A percentile compares a stretch with the other conserved stretches of the same genome.
phyloP scores from a whole-genome alignment of 2,113 vertebrate genomes.

The Rhodinocichla rosea region DNA sequence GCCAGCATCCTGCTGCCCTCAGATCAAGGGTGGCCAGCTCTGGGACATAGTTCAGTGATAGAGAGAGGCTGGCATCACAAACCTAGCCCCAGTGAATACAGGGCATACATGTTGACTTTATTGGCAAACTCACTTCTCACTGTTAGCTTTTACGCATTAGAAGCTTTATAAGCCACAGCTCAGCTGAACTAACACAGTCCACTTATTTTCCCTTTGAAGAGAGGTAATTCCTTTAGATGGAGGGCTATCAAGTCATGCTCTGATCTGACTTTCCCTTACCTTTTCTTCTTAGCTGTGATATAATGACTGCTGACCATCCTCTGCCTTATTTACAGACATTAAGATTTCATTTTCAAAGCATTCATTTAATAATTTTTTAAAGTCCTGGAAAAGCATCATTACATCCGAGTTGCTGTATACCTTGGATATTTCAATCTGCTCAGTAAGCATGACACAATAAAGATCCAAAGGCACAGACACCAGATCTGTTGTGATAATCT shows the following conservation, averaged over 20 bases:
- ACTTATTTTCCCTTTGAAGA: background rate
- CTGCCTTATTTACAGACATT: background rate
- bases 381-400: background rate
- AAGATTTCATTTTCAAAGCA: background rate
- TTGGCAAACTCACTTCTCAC: background rate
- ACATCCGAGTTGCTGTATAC: background rate
- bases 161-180: background rate
- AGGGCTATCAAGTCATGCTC: background rate
- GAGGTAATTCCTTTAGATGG: background rate
- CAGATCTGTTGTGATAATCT: background rate
- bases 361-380: background rate
- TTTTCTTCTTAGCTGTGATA: background rate
- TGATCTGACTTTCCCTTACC: background rate
- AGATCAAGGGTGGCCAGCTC: background rate
- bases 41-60: accelerated
- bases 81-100: background rate
- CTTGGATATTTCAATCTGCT: background rate
- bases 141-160: background rate
- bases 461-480: background rate
- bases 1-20: background rate
- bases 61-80: background rate
- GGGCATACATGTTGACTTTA: background rate
- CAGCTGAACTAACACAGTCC: background rate
- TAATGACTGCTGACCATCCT: background rate
- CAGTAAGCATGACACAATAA: background rate